Evolutionary conservation across 2,113 vertebrate species (phyloP), one percentile per base, ranked within the genome.

Genomic region (Sitta europaea): DNA sequence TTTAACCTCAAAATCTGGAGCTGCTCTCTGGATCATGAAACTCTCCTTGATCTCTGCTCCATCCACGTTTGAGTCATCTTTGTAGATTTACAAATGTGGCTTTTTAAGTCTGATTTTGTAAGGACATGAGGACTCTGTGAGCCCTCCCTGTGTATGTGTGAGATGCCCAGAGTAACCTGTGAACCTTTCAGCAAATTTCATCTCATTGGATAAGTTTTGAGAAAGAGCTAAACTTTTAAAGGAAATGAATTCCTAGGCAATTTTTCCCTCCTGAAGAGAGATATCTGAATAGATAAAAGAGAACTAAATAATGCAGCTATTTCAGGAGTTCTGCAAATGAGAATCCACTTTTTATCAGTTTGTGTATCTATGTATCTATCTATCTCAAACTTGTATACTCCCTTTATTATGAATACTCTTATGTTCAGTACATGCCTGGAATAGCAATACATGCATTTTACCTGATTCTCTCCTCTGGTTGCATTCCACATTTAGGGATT

Each of bases 361-460:
- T 72, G 36, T 95, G 14, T 86, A 96, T 92, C 88, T 96, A 75
- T 92, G 57, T 63, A 94, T 96, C 65, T 90, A 29, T 65, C 42
- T 66, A 87, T 90, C 71, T 16, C 33, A 68, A 68, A 48, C 67
- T 76, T 88, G 62, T 88, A 29, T 53, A 86, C 71, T 86, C 42
- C 48, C 78, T 82, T 90, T 93, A 65, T 86, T 66, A 68, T 70
- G 70, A 94, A 91, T 57, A 53, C 42, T 43, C 50, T 86, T 51
- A 86, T 50, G 53, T 62, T 68, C 27, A 86, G 62, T 27, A 45
- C 17, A 53, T 65, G 36, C 29, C 7, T 1, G 0, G 74, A 92
- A 88, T 38, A 93, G 28, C n/a, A 94, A 68, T 65, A 53, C 19
- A 38, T 14, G 11, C 23, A 42, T 94, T 92, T 79, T 54, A 53